A percentile compares a stretch with the other conserved stretches of the same genome.
phyloP scores from a whole-genome alignment of 1,140 invertebrate genomes.

The Euura lappo region DNA sequence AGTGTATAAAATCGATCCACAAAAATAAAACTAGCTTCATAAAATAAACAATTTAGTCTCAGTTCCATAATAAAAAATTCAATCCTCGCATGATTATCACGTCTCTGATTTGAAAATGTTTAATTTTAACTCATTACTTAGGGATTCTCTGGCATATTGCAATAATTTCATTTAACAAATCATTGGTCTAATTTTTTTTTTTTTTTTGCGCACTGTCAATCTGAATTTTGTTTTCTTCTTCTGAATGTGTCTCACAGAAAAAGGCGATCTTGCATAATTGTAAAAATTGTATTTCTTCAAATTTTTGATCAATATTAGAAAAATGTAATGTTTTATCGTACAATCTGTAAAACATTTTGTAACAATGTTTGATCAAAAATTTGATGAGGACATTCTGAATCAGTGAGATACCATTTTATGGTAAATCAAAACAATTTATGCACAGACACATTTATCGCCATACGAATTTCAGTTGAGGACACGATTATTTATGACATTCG shows the following conservation, averaged over 20 bases:
- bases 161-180: no score
- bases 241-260: background rate
- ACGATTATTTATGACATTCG: background rate
- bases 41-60: no score
- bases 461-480: background rate
- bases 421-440: background rate
- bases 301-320: background rate
- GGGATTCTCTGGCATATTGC: no score
- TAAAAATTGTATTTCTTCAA: background rate
- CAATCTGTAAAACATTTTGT: background rate
- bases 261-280: background rate
- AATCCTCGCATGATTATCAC: no score
- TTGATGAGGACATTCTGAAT: background rate
- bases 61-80: no score
- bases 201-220: no score
- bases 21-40: no score
- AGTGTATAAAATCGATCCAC: no score
- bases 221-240: no score
- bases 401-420: background rate
- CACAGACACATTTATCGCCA: background rate
- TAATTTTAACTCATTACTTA: no score
- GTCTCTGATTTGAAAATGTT: no score
- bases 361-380: background rate
- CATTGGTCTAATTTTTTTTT: no score
- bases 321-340: background rate